phyloP scores from a whole-genome alignment of 2,888 invertebrate species.

The Caenorhabditis afra region DNA sequence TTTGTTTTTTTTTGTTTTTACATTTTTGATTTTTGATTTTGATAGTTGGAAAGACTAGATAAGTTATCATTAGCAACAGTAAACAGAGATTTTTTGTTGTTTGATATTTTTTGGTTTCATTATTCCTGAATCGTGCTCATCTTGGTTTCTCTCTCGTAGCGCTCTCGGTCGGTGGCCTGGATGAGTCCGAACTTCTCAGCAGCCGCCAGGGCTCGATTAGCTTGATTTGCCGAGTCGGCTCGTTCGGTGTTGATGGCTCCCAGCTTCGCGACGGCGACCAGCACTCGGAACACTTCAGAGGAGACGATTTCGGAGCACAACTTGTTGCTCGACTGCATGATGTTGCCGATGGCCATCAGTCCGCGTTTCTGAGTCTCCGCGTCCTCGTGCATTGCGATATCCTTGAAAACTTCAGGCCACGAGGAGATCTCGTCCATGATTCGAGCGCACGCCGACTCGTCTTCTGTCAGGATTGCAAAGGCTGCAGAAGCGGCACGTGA shows the following conservation, averaged over 20 bases:
- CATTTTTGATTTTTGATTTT: too few species aligned
- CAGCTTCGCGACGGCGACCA: constrained; percentile 79
- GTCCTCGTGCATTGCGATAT: constrained; percentile 78
- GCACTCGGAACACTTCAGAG: constrained; percentile 77
- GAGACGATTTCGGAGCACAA: constrained; percentile 77
- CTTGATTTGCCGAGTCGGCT: constrained; percentile 70
- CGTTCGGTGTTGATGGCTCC: constrained; percentile 70
- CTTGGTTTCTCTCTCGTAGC: constrained; percentile 73
- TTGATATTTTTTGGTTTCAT: too few species aligned
- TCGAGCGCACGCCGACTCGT: constrained; percentile 71
- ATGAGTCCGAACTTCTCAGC: constrained; percentile 76
- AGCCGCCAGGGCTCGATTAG: constrained; percentile 75
- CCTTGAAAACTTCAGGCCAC: constrained; percentile 79
- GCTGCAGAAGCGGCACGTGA: constrained; percentile 66
- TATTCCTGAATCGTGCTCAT: constrained; percentile 68
- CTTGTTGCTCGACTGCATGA: constrained; percentile 74
- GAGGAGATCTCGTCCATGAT: constrained; percentile 74
- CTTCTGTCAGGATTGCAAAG: constrained; percentile 68
- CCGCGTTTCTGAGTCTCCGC: constrained; percentile 77
- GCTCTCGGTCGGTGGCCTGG: constrained; percentile 77
- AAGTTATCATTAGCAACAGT: too few species aligned
- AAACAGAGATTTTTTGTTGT: too few species aligned
- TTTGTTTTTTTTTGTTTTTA: too few species aligned
- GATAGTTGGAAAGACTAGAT: constrained; percentile 3
- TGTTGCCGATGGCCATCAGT: constrained; percentile 77